Conservation (phyloP, 1,140 invertebrate species). For the Saccostrea echinata region DNA sequence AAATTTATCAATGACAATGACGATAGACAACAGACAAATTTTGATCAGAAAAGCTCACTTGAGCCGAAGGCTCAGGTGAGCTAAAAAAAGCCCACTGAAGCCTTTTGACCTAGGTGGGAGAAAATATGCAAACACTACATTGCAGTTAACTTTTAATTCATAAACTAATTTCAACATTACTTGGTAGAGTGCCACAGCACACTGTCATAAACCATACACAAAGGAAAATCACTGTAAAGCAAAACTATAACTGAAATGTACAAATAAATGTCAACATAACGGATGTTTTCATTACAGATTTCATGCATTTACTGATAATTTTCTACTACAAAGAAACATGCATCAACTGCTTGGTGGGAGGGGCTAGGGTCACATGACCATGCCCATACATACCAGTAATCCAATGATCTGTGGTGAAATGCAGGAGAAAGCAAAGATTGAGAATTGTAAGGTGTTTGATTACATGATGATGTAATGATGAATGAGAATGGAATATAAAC, state of each 20-base stretch:
- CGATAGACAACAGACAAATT: no score
- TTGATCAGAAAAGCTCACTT: no score
- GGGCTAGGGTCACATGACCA: constrained; percentile 33
- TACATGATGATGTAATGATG: constrained; percentile 7
- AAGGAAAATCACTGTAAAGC: background rate
- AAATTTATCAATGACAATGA: no score
- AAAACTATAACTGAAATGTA: constrained; percentile 18
- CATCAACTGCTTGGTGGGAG: constrained; percentile 20
- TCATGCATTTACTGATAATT: background rate
- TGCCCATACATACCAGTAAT: constrained; percentile 68
- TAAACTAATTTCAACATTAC: background rate
- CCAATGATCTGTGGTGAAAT: constrained; percentile 66
- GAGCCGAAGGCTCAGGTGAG: no score
- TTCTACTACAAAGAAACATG: constrained; percentile 9
- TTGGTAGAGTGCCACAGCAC: background rate
- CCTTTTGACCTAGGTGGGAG: no score
- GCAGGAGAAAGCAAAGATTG: constrained; percentile 34
- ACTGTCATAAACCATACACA: background rate
- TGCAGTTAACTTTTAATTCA: background rate
- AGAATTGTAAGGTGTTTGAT: constrained; percentile 38
- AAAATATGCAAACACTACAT: background rate
- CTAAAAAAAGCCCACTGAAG: no score
- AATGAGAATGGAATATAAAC: background rate
- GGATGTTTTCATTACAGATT: background rate
- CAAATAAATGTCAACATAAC: background rate